phyloP scores from a whole-genome alignment of 2,113 vertebrate genomes.

The Hydropotes inermis region DNA sequence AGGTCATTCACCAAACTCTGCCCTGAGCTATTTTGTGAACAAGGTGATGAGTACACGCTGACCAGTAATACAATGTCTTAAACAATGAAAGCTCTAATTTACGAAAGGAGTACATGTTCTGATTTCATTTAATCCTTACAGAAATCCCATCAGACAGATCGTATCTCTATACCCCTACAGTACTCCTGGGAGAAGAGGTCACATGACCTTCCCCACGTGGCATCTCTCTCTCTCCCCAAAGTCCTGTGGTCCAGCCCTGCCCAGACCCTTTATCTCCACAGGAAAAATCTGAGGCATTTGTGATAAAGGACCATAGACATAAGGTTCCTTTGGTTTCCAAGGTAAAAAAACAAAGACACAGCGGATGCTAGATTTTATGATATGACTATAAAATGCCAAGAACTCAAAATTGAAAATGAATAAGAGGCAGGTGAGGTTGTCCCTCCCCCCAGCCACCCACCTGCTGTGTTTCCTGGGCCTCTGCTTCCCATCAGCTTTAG shows the following conservation, averaged over 20 bases:
- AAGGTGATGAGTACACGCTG: accelerated
- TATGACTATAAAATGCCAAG: background rate
- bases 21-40: background rate
- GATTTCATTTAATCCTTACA: background rate
- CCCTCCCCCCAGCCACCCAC: background rate
- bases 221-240: background rate
- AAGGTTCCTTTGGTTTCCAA: background rate
- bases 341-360: background rate
- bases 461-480: background rate
- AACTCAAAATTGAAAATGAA: background rate
- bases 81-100: background rate
- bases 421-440: background rate
- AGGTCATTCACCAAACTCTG: background rate
- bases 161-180: background rate
- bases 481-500: background rate
- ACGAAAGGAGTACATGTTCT: background rate
- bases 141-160: background rate
- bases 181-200: background rate
- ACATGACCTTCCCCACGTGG: background rate
- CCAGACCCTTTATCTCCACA: background rate
- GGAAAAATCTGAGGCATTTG: background rate
- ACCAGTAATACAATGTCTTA: background rate
- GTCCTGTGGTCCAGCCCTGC: background rate
- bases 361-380: background rate
- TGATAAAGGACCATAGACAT: background rate